Evolutionary conservation across 2,797 vertebrate species (phyloP), one percentile per base, ranked within the genome.

Genomic region (Silurus lanzhouensis): DNA sequence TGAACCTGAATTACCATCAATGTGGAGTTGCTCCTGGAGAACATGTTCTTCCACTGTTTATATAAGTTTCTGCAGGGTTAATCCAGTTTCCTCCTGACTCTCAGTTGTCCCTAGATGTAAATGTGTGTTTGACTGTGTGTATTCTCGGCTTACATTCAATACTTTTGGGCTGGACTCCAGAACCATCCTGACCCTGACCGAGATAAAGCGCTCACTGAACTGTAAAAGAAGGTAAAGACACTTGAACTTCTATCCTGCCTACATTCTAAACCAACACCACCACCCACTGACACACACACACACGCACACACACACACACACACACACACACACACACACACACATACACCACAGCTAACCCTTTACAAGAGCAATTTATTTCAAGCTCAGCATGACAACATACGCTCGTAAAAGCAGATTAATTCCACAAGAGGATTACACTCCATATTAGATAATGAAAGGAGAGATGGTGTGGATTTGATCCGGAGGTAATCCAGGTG

Each of bases 391-490:
- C 91, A 76, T 91, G 90, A 91, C 91, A 92, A 93, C 92, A 93
- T 94, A 93, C 83, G 85, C 93, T 93, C 90, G 92, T 93, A 93
- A 94, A 92, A 94, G 87, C 89, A 93, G 94, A 94, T 94, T 94
- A 94, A 95, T 94, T 92, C 91, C 91, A 94, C 92, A 92, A 94
- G 93, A 94, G 94, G 93, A 95, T 94, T 94, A 94, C 87, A 88
- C 89, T 89, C 91, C 85, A 87, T 91, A 92, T 93, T 91, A 93
- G 91, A 94, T 93, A 93, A 94, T 91, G 90, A 91, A 91, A 92
- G 76, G 83, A 83, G 84, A 87, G 90, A 90, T 86, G 78, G 79
- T 82, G 88, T 84, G 88, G 83, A 93, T 93, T 90, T 93, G 91
- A 94, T 93, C 91, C 91, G 84, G 83, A 89, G 87, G 84, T 94